Percentiles rank a stretch among this genome's conserved stretches.
Evolutionary conservation across 2,113 vertebrate species (phyloP).

Genomic region (Varanus komodoensis): DNA sequence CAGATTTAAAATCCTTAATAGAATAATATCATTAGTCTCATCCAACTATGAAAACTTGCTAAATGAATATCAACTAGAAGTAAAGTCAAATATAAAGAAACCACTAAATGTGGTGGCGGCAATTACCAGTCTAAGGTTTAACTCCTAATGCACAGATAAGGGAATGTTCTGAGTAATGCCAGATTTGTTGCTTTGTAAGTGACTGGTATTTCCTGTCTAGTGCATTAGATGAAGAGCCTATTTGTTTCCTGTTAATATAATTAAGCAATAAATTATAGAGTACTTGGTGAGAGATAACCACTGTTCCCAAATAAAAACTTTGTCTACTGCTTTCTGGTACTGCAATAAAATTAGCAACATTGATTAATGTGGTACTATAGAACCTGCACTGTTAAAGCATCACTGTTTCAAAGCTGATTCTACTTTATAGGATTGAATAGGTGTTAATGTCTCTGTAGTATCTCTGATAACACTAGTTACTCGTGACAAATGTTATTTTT

Average conservation of each 20-base stretch:
- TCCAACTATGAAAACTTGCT: constrained; percentile 39
- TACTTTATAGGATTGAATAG: neutral
- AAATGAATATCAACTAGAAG: constrained; percentile 54
- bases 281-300: constrained; percentile 42
- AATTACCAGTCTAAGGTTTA: constrained; percentile 50
- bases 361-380: constrained; percentile 7
- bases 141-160: constrained; percentile 40
- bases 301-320: constrained; percentile 24
- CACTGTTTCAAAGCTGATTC: neutral
- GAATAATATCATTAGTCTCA: constrained; percentile 68
- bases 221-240: constrained; percentile 50
- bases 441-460: neutral
- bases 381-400: neutral
- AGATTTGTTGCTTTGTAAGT: constrained; percentile 54
- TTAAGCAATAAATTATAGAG: constrained; percentile 50
- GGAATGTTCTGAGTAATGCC: constrained; percentile 51
- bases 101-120: constrained; percentile 35
- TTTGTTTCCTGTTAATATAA: constrained; percentile 68
- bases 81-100: constrained; percentile 31
- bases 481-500: constrained; percentile 37
- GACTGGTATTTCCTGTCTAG: constrained; percentile 45
- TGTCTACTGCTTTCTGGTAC: neutral
- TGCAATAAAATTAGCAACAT: neutral
- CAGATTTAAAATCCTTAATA: constrained; percentile 87
- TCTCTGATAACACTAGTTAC: neutral